Evolutionary conservation across 1,140 invertebrate species (phyloP).

Genomic region (Drosophila sechellia): DNA sequence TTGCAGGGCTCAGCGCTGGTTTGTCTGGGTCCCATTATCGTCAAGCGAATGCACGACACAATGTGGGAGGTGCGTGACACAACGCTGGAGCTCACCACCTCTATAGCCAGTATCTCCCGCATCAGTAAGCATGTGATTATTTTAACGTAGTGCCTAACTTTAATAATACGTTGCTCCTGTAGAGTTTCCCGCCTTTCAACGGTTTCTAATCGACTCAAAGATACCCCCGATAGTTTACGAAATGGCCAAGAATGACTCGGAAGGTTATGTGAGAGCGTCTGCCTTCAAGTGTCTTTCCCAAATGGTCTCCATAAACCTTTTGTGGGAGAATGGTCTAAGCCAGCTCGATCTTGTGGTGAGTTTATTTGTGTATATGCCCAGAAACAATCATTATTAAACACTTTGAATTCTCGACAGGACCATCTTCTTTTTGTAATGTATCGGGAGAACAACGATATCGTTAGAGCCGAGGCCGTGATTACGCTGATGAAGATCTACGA

Average conservation of each 20-base stretch:
- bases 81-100: conserved; percentile 89
- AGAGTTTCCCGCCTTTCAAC: conserved; percentile 92
- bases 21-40: conserved; percentile 88
- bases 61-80: conserved; percentile 91
- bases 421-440: conserved; percentile 87
- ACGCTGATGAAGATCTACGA: conserved; percentile 89
- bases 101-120: conserved; percentile 88
- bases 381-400: not conserved
- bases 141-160: not conserved
- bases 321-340: conserved; percentile 88
- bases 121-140: conserved; percentile 86
- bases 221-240: conserved; percentile 88
- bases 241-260: conserved; percentile 88
- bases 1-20: conserved; percentile 87
- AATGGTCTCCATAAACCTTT: conserved; percentile 87
- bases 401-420: conserved; percentile 85
- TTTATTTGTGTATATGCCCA: conserved; percentile 2
- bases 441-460: conserved; percentile 90
- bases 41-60: conserved; percentile 88
- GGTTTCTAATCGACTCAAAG: conserved; percentile 88
- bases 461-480: conserved; percentile 89
- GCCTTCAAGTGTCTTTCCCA: conserved; percentile 89
- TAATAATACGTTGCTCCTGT: conserved; percentile 31
- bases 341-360: conserved; percentile 88
- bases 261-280: conserved; percentile 90